Conservation (phyloP, 2,113 vertebrate genomes). For the Charina bottae region DNA sequence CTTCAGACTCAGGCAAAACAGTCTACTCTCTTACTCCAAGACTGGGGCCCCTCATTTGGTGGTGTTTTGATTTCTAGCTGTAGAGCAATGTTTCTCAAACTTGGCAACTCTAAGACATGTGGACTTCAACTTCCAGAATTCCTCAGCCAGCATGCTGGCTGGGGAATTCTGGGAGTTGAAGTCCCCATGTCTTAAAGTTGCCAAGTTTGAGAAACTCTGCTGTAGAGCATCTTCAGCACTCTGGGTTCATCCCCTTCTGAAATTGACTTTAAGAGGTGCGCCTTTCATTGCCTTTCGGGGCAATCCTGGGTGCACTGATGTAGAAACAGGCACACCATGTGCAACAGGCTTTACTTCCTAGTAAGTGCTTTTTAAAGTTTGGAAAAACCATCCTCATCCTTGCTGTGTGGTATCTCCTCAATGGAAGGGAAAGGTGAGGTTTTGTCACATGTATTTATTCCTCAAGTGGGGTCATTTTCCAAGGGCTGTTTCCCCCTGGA, state of each 20-base stretch:
- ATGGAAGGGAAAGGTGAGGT: slow-evolving; percentile 20
- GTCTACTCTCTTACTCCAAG: not conserved
- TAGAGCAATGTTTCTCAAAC: not conserved
- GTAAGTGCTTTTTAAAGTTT: not conserved
- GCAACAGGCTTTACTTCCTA: not conserved
- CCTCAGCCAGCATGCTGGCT: not conserved
- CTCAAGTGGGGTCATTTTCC: not conserved
- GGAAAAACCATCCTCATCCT: not conserved
- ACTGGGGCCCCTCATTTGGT: not conserved
- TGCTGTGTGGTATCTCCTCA: not conserved
- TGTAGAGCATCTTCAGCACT: not conserved
- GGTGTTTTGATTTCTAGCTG: not conserved
- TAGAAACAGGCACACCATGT: not conserved
- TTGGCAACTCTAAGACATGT: not conserved
- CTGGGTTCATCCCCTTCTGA: slow-evolving; percentile 12
- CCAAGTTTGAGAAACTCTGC: not conserved
- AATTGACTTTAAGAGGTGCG: not conserved
- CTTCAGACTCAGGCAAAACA: too few species aligned
- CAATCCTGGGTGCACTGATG: not conserved
- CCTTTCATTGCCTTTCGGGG: slow-evolving; percentile 3
- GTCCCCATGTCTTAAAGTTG: not conserved
- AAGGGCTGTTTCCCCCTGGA: not conserved
- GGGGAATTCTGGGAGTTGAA: not conserved
- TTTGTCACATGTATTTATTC: not conserved
- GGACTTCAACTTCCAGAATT: not conserved